These are phyloP conservation scores for Phallusia fumigata DNA, from an alignment of 23 tunicate species.

Conservation along the genomic window DNA sequence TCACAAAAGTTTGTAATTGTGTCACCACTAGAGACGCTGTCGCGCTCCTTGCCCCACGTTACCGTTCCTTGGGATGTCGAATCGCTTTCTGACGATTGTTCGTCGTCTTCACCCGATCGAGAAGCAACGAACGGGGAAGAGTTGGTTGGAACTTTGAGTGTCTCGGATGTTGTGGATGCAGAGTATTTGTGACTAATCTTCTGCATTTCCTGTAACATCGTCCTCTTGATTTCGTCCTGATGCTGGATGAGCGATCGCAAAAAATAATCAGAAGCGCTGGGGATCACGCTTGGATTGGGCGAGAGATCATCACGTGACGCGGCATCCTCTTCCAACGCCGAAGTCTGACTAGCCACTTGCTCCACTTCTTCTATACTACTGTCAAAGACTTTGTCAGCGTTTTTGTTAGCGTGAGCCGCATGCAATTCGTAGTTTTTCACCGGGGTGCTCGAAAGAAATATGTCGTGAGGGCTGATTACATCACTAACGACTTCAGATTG, in stretches of 20 bases:
- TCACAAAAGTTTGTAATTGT: conserved; percentile 31
- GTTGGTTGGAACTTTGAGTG: too few relatives aligned
- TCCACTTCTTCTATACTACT: neutral
- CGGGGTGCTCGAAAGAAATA: conserved; percentile 29
- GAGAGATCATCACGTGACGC: neutral
- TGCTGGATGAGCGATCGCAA: conserved; percentile 25
- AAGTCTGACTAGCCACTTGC: neutral
- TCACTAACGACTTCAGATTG: neutral
- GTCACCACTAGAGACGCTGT: conserved; percentile 25
- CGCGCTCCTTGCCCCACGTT: conserved; percentile 7
- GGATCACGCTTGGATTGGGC: conserved; percentile 34
- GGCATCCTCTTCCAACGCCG: neutral
- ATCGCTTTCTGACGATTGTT: neutral
- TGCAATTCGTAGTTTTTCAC: conserved; percentile 5
- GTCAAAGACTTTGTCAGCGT: neutral
- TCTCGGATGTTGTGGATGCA: conserved; percentile 14
- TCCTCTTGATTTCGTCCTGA: conserved; percentile 34
- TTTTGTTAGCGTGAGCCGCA: neutral
- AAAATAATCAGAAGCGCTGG: conserved; percentile 22
- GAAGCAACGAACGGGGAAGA: neutral
- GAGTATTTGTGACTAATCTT: conserved; percentile 43
- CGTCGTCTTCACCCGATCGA: neutral
- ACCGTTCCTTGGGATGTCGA: conserved; percentile 13
- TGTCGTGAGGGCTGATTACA: conserved; percentile 17
- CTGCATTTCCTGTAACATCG: conserved; percentile 58